Base-by-base conservation (phyloP, 1,140 invertebrate species). In the Drosophila nikananu region DNA sequence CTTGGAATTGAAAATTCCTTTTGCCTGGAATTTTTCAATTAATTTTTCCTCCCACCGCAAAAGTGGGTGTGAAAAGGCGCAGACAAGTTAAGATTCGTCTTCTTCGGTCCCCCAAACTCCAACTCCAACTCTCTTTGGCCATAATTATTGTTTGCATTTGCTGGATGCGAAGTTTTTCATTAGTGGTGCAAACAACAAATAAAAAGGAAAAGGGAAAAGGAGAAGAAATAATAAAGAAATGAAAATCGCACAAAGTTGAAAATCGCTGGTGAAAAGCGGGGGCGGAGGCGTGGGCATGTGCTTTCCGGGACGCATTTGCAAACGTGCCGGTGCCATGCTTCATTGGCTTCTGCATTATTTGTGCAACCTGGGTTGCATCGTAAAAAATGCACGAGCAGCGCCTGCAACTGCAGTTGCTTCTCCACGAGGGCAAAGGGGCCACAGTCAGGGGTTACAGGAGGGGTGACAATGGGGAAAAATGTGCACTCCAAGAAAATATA, bases 311-410 rank as follows among this genome's bases (percentile, higher is more conserved):
- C 49, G 71, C 77, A 68, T 68, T 67, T 81, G 82, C 83, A 76
- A 83, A 70, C 49, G 54, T 75, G 70, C 75, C 76, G 75, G 86
- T 71, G 55, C 82, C 80, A 91, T 83, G 86, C 86, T 91, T 91
- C 86, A 91, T 91, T 91, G 86, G 77, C 87, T 91, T 79, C 68
- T 91, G 83, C 87, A 91, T 91, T 91, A 86, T 91, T 91, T 86
- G 83, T 91, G 79, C 80, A 91, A 80, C 82, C 86, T 80, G 82
- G 82, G 82, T 81, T 91, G 83, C 77, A 86, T 76, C 80, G 90
- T 91, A 79, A 91, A 91, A 91, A 91, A 91, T 91, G 74, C 83
- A 91, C 37, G 61, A 81, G 58, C 39, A 78, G 61, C 64, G 72
- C 52, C 72, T 68, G 65, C 63, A 55, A 59, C 54, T 64, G 79